These are phyloP conservation scores for Anarrhichthys ocellatus DNA, from an alignment of 2,113 vertebrate genomes.

Conservation along the genomic window DNA sequence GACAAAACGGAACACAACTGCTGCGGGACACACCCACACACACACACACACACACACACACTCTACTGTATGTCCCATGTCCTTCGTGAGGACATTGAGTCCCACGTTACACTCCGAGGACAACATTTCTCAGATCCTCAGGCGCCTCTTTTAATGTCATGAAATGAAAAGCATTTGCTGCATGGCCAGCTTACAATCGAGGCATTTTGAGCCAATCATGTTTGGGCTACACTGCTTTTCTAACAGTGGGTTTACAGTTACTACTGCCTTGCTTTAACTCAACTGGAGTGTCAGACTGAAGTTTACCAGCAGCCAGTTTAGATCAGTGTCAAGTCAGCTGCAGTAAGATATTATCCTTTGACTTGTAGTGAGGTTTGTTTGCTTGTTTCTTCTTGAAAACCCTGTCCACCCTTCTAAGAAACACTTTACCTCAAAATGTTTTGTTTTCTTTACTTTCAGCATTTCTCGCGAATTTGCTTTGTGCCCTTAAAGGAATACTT, in stretches of 20 bases:
- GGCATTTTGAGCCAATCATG: constrained; percentile 14
- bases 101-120: neutral
- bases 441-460: neutral
- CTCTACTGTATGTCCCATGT: constrained; percentile 3
- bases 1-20: constrained; percentile 55
- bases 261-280: neutral
- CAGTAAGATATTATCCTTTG: neutral
- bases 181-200: constrained; percentile 27
- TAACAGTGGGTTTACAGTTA: constrained; percentile 28
- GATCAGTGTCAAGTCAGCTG: neutral
- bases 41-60: constrained; percentile 31
- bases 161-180: constrained; percentile 27
- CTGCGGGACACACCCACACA: constrained; percentile 37
- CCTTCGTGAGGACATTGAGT: constrained; percentile 22
- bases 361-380: neutral
- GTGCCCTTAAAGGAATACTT: neutral
- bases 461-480: neutral
- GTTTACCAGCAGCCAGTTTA: neutral
- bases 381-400: neutral
- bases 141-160: constrained; percentile 51
- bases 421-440: neutral
- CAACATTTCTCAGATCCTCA: constrained; percentile 13
- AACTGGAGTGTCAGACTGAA: neutral
- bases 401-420: neutral
- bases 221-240: constrained; percentile 13